These are phyloP conservation scores for Boloria euphrosyne DNA, from an alignment of 2,888 invertebrate genomes.

Conservation along the genomic window DNA sequence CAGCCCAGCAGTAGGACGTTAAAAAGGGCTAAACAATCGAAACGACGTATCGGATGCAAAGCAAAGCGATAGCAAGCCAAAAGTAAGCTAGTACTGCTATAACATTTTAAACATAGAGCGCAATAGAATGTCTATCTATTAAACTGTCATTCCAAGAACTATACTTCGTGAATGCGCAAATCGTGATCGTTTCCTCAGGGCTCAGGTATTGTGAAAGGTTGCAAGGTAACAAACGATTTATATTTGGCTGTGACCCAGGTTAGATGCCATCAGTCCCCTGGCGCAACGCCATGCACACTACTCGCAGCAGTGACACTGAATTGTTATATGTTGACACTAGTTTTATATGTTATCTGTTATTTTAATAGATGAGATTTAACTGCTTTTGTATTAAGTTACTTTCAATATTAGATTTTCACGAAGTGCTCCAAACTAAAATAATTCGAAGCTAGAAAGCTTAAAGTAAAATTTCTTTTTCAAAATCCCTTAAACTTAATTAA, in stretches of 20 bases:
- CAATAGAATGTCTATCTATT: constrained; percentile 5
- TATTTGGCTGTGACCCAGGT: constrained; percentile 46
- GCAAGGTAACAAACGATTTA: constrained; percentile 41
- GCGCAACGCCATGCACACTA: constrained; percentile 41
- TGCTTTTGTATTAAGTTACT: too few relatives aligned
- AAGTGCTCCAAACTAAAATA: too few relatives aligned
- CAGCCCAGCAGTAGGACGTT: too few relatives aligned
- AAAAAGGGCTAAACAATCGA: too few relatives aligned
- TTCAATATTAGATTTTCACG: too few relatives aligned
- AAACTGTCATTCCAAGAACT: neutral
- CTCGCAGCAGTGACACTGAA: neutral
- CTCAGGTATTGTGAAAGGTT: constrained; percentile 35
- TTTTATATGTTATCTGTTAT: neutral
- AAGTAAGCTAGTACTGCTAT: neutral
- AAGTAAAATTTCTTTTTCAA: too few relatives aligned
- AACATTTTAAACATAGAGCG: neutral
- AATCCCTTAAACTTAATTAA: too few relatives aligned
- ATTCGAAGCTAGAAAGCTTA: too few relatives aligned
- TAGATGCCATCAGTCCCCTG: constrained; percentile 40
- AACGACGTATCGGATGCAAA: too few relatives aligned
- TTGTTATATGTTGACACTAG: neutral
- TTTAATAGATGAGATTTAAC: too few relatives aligned
- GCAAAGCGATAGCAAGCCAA: too few relatives aligned
- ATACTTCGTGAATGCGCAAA: constrained; percentile 1
- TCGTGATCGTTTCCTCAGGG: constrained; percentile 15